Percentiles rank a stretch among this genome's conserved stretches.
Conservation (phyloP, 2,888 invertebrate species). For the Odontothrips loti region DNA sequence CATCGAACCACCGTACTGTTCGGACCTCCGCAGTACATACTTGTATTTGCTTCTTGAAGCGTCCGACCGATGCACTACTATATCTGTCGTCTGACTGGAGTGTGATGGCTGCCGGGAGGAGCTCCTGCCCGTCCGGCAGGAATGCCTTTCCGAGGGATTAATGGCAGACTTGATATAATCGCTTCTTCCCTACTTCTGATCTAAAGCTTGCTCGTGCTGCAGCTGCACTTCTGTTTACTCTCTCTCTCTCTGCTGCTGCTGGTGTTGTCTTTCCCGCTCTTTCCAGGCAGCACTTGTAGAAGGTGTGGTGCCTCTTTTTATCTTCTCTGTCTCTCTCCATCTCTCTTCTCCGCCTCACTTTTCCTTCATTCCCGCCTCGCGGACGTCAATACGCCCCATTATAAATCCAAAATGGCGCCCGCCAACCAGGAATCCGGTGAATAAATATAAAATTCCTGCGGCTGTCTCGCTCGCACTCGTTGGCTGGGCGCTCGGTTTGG, state of each 20-base stretch:
- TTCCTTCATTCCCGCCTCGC: not conserved
- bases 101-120: no score
- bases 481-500: not conserved
- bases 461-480: not conserved
- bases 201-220: not conserved
- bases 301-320: no score
- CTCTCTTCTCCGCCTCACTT: not conserved
- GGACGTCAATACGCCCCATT: not conserved
- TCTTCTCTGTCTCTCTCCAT: not conserved
- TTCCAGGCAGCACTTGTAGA: no score
- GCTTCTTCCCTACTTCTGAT: constrained; percentile 5
- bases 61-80: no score
- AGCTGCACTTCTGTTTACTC: not conserved
- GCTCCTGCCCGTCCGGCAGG: not conserved
- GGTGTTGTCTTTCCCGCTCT: no score
- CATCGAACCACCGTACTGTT: no score
- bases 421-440: not conserved
- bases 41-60: no score
- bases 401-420: constrained; percentile 25
- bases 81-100: no score
- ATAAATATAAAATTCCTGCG: constrained; percentile 1
- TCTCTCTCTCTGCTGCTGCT: not conserved
- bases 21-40: no score
- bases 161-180: constrained; percentile 2
- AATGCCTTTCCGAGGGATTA: not conserved